A percentile compares a stretch with the other conserved stretches of the same genome.
phyloP scores from a whole-genome alignment of 1,140 invertebrate species.

The Drosophila willistoni region DNA sequence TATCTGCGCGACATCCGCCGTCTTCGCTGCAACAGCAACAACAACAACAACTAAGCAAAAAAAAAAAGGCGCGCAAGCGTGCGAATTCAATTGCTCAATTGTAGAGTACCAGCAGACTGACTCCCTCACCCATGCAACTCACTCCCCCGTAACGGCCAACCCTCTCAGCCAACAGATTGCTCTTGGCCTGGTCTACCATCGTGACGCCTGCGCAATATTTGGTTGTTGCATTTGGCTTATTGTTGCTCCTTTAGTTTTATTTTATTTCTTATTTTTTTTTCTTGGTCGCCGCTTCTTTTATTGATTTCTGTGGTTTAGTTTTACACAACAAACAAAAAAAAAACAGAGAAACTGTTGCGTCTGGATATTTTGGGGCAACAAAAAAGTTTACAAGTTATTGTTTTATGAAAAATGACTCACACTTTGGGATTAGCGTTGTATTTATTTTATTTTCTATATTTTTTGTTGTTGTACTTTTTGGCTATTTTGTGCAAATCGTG shows the following conservation, averaged over 20 bases:
- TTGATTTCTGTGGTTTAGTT: slow-evolving; percentile 79
- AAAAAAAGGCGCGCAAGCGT: slow-evolving; percentile 79
- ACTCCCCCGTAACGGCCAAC: not conserved
- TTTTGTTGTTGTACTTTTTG: not conserved
- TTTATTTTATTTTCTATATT: too few relatives aligned
- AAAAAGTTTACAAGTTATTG: slow-evolving; percentile 71
- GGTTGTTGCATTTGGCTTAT: slow-evolving; percentile 14
- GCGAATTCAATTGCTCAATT: slow-evolving; percentile 82
- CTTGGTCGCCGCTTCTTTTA: slow-evolving; percentile 62
- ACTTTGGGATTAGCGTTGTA: slow-evolving; percentile 34
- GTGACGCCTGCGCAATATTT: slow-evolving; percentile 70
- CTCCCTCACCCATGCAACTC: slow-evolving; percentile 4
- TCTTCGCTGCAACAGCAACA: slow-evolving; percentile 38
- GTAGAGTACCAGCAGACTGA: slow-evolving; percentile 36
- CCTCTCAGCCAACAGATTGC: not conserved
- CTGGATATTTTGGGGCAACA: slow-evolving; percentile 50
- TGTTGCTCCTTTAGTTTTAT: slow-evolving; percentile 49
- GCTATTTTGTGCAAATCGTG: slow-evolving; percentile 61
- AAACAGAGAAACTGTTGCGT: slow-evolving; percentile 35
- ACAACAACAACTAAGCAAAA: slow-evolving; percentile 13
- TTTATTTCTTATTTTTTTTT: not conserved
- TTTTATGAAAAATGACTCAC: slow-evolving; percentile 73
- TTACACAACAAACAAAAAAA: slow-evolving; percentile 23
- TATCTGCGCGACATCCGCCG: slow-evolving; percentile 75
- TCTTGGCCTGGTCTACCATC: slow-evolving; percentile 14